Evolutionary conservation across 2,113 vertebrate species (phyloP).

Genomic region (Nycticorax nycticorax): DNA sequence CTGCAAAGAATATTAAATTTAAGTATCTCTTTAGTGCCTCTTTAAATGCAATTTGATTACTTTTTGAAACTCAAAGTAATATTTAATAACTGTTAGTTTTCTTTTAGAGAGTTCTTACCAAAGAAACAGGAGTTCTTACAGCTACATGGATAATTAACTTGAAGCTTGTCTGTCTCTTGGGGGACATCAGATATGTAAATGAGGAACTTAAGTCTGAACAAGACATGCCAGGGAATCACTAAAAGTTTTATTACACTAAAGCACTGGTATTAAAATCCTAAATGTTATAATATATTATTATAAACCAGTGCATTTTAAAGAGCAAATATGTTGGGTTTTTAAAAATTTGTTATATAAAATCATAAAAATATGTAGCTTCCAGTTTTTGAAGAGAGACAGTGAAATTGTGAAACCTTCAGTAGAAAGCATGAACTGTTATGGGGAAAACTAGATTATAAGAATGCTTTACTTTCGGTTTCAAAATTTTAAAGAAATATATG

Average conservation of each 20-base stretch:
- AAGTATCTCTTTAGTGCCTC: slow-evolving; percentile 78
- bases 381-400: slow-evolving; percentile 26
- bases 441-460: background rate
- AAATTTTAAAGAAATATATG: too few species aligned
- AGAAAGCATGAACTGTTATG: background rate
- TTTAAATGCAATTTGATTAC: slow-evolving; percentile 74
- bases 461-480: background rate
- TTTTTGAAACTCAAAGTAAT: slow-evolving; percentile 76
- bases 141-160: slow-evolving; percentile 83
- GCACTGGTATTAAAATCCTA: slow-evolving; percentile 59
- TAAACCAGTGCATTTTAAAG: slow-evolving; percentile 69
- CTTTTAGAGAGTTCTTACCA: slow-evolving; percentile 79
- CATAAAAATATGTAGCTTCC: slow-evolving; percentile 27
- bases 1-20: slow-evolving; percentile 74
- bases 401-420: background rate
- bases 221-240: slow-evolving; percentile 74
- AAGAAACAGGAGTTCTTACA: slow-evolving; percentile 79
- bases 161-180: slow-evolving; percentile 80
- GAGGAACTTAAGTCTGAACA: slow-evolving; percentile 76
- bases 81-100: slow-evolving; percentile 84
- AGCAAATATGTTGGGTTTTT: slow-evolving; percentile 52
- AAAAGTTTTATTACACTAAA: slow-evolving; percentile 79
- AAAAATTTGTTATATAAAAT: slow-evolving; percentile 11
- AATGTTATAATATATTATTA: slow-evolving; percentile 54
- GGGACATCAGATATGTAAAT: slow-evolving; percentile 83